Evolutionary conservation across 1,140 invertebrate genomes (phyloP).

Genomic region (Drosophila willistoni): DNA sequence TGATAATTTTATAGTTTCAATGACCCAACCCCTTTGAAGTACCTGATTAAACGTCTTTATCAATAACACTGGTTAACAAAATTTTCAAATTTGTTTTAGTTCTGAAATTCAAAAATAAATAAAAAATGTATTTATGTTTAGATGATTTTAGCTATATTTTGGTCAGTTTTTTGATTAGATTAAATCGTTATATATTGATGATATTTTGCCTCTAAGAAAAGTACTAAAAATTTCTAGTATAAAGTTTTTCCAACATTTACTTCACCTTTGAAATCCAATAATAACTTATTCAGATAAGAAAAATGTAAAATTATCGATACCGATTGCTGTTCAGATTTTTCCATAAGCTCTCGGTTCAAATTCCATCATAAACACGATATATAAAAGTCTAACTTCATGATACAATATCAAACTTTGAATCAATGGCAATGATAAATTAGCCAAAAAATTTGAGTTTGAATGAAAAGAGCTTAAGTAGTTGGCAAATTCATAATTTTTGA

Average conservation of each 20-base stretch:
- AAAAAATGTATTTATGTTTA: too few species aligned
- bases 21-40: background rate
- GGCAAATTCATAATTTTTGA: background rate
- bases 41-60: background rate
- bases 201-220: too few species aligned
- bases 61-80: background rate
- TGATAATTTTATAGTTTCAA: background rate
- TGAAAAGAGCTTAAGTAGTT: background rate
- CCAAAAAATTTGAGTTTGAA: slow-evolving; percentile 1
- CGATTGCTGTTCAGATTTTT: background rate
- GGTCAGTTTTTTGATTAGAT: too few species aligned
- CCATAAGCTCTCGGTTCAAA: background rate
- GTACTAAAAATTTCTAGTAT: too few species aligned
- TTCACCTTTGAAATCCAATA: too few species aligned
- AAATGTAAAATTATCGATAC: too few species aligned
- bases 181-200: too few species aligned
- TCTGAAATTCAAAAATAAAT: too few species aligned
- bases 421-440: slow-evolving; percentile 18
- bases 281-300: too few species aligned
- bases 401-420: background rate
- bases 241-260: too few species aligned
- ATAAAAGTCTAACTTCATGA: background rate
- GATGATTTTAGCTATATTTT: too few species aligned
- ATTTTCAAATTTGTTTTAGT: too few species aligned
- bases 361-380: slow-evolving; percentile 2